Conservation (phyloP, 2,888 invertebrate species). For the Ophion ellenae region DNA sequence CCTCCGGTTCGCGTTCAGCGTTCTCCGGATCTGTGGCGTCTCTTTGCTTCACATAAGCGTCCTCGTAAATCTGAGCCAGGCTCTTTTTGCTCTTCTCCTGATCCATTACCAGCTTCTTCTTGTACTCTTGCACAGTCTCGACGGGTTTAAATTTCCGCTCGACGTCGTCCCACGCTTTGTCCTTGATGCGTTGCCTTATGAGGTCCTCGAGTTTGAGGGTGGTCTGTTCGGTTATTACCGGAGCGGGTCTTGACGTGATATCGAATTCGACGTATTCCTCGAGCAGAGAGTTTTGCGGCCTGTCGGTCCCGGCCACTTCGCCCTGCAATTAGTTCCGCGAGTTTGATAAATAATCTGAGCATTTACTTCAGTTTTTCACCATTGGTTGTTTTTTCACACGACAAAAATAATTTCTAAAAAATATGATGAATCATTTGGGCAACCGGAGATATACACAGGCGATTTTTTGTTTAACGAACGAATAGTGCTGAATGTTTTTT, state of each 20-base stretch:
- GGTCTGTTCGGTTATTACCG: slow-evolving; percentile 96
- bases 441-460: too few relatives aligned
- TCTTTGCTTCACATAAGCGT: slow-evolving; percentile 90
- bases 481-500: too few relatives aligned
- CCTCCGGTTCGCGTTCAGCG: slow-evolving; percentile 87
- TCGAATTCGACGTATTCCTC: slow-evolving; percentile 97
- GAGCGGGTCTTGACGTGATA: slow-evolving; percentile 92
- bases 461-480: too few relatives aligned
- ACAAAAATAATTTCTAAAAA: too few relatives aligned
- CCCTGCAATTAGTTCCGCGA: slow-evolving; percentile 84
- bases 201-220: slow-evolving; percentile 94
- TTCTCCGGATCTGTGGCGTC: slow-evolving; percentile 85
- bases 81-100: slow-evolving; percentile 97
- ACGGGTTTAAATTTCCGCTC: slow-evolving; percentile 93
- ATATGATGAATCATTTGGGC: too few relatives aligned
- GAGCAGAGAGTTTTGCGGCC: slow-evolving; percentile 96
- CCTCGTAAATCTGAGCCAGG: slow-evolving; percentile 97
- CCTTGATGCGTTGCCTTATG: slow-evolving; percentile 95
- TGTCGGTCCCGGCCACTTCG: slow-evolving; percentile 90
- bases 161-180: slow-evolving; percentile 97
- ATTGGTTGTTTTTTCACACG: too few relatives aligned
- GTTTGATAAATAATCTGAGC: too few relatives aligned
- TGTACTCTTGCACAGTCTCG: slow-evolving; percentile 92
- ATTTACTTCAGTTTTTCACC: too few relatives aligned
- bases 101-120: slow-evolving; percentile 94